Evolutionary conservation across 2,797 vertebrate genomes (phyloP).

Genomic region (Lerista edwardsae): DNA sequence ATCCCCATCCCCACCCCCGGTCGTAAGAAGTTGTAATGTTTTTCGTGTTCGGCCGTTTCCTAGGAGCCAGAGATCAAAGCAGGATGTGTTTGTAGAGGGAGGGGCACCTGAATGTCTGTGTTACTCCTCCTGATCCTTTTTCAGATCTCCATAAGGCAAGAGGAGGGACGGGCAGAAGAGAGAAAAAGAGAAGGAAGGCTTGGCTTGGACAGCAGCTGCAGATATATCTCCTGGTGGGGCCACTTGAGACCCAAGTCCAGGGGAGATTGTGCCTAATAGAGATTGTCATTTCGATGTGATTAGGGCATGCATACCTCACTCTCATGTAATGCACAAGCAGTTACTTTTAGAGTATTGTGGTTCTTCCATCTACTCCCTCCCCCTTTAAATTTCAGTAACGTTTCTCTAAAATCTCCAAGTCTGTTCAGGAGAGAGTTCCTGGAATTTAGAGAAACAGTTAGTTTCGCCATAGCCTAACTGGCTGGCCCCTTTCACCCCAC

Average conservation of each 20-base stretch:
- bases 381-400: neutral
- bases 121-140: neutral
- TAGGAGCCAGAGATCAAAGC: neutral
- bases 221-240: neutral
- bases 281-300: no score
- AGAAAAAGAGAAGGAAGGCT: neutral
- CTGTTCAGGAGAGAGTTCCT: neutral
- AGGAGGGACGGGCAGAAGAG: neutral
- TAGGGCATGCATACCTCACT: neutral
- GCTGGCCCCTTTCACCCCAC: neutral
- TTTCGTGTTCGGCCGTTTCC: neutral
- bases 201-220: neutral
- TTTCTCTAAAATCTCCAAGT: neutral
- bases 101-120: neutral
- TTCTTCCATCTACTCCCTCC: slow-evolving; percentile 18
- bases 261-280: no score
- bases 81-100: no score
- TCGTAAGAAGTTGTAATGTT: neutral
- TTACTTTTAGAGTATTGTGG: no score
- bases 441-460: slow-evolving; percentile 18
- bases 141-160: neutral
- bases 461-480: slow-evolving; percentile 32
- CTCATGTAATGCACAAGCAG: no score
- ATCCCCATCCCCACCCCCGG: neutral
- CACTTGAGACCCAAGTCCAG: slow-evolving; percentile 26